Evolutionary conservation across 1,140 invertebrate genomes (phyloP).

Genomic region (Orius laevigatus): DNA sequence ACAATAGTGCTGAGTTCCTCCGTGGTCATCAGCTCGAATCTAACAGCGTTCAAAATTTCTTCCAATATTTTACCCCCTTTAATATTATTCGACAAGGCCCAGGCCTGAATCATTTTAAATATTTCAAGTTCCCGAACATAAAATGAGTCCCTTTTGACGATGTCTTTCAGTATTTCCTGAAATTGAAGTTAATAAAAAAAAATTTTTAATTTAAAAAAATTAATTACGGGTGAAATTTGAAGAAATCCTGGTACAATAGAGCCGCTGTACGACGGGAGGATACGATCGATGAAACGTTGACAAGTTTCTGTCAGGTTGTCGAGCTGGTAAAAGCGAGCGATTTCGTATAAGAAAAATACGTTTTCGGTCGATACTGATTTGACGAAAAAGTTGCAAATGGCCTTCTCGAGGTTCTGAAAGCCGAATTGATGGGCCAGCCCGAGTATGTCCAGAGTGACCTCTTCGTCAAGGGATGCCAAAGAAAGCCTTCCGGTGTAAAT

Average conservation of each 20-base stretch:
- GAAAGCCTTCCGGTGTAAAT: conserved; percentile 88
- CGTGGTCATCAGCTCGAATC: conserved; percentile 73
- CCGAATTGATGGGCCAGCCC: conserved; percentile 89
- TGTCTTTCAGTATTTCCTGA: conserved; percentile 55
- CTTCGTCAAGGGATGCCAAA: conserved; percentile 65
- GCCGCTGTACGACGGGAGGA: conserved; percentile 62
- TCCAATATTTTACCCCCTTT: conserved; percentile 13
- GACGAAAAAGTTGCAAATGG: conserved; percentile 84
- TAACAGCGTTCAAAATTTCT: conserved; percentile 32
- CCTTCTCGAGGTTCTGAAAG: conserved; percentile 77
- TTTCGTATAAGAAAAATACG: conserved; percentile 84
- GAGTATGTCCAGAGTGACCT: conserved; percentile 70
- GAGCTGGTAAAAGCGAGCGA: conserved; percentile 59
- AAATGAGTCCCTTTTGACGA: conserved; percentile 84
- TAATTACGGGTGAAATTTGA: conserved; percentile 60
- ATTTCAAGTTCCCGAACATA: conserved; percentile 92
- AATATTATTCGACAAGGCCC: conserved; percentile 56
- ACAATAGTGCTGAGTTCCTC: conserved; percentile 77
- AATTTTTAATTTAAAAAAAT: background rate
- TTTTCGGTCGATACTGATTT: conserved; percentile 74
- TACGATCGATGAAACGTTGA: conserved; percentile 65
- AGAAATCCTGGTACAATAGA: conserved; percentile 61
- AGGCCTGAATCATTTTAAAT: conserved; percentile 71
- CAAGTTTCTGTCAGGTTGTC: conserved; percentile 42
- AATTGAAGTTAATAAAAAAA: conserved; percentile 17